A percentile compares a stretch with the other conserved stretches of the same genome.
Conservation (phyloP, 2,888 invertebrate species). For the Dascillus cervinus region DNA sequence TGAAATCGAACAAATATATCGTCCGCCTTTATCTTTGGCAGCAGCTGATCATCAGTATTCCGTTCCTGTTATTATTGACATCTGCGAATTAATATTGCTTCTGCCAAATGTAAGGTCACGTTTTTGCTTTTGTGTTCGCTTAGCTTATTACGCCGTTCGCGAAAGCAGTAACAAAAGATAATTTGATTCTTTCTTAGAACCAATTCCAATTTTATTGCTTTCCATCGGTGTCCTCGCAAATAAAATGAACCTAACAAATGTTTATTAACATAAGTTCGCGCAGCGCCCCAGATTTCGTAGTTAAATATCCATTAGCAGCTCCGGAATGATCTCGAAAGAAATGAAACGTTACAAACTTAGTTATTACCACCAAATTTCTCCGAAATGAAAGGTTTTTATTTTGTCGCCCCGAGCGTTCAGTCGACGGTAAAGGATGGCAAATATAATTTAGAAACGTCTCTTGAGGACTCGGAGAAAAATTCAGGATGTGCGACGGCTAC, state of each 20-base stretch:
- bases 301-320: neutral
- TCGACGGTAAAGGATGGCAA: constrained; percentile 16
- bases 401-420: constrained; percentile 14
- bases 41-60: constrained; percentile 21
- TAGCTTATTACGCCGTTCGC: constrained; percentile 12
- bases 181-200: constrained; percentile 9
- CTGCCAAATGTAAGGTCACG: constrained; percentile 16
- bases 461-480: constrained; percentile 12
- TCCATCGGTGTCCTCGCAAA: neutral
- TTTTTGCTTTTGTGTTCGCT: constrained; percentile 16
- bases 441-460: constrained; percentile 20
- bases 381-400: constrained; percentile 20
- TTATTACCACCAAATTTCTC: constrained; percentile 20
- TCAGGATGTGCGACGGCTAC: too few species aligned
- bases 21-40: constrained; percentile 18
- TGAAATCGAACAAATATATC: constrained; percentile 18
- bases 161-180: constrained; percentile 10
- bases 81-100: constrained; percentile 23
- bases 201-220: constrained; percentile 3
- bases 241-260: too few species aligned
- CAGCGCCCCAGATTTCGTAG: neutral
- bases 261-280: too few species aligned
- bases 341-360: constrained; percentile 20
- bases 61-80: constrained; percentile 23
- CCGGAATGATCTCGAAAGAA: constrained; percentile 5